Evolutionary conservation across 2,797 vertebrate genomes (phyloP).

Genomic region (Lophotriccus pileatus): DNA sequence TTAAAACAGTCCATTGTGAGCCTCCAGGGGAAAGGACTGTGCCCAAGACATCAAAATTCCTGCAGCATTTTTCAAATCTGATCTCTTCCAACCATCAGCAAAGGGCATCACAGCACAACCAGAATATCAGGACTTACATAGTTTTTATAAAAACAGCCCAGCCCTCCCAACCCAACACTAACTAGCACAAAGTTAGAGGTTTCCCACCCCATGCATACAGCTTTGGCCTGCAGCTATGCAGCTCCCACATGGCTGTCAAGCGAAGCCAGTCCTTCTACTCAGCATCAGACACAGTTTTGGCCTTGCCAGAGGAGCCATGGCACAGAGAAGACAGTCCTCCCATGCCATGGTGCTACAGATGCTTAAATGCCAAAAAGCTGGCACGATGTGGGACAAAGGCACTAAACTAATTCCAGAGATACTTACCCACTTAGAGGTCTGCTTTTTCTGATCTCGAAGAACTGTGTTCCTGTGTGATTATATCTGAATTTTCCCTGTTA

Average conservation of each 20-base stretch:
- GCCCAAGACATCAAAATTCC: fast-evolving
- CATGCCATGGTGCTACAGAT: background rate
- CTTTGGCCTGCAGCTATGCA: background rate
- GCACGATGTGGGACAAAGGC: background rate
- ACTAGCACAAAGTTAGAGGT: background rate
- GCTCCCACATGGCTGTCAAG: background rate
- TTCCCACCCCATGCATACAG: background rate
- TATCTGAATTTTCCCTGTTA: slow-evolving; percentile 81
- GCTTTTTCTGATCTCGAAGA: slow-evolving; percentile 96
- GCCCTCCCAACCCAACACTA: background rate
- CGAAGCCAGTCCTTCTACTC: background rate
- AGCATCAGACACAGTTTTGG: background rate
- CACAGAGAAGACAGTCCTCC: background rate
- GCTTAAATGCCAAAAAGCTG: background rate
- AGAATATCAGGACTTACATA: background rate
- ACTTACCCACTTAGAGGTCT: slow-evolving; percentile 94
- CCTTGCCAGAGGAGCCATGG: background rate
- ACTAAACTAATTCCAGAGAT: background rate
- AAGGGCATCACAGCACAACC: background rate
- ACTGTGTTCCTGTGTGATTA: slow-evolving; percentile 98
- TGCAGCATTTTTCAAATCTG: fast-evolving
- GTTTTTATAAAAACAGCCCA: background rate
- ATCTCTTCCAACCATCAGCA: background rate
- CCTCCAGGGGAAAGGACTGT: background rate
- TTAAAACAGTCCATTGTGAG: background rate